Evolutionary conservation across 1,140 invertebrate genomes (phyloP).

Genomic region (Caerostris darwini): DNA sequence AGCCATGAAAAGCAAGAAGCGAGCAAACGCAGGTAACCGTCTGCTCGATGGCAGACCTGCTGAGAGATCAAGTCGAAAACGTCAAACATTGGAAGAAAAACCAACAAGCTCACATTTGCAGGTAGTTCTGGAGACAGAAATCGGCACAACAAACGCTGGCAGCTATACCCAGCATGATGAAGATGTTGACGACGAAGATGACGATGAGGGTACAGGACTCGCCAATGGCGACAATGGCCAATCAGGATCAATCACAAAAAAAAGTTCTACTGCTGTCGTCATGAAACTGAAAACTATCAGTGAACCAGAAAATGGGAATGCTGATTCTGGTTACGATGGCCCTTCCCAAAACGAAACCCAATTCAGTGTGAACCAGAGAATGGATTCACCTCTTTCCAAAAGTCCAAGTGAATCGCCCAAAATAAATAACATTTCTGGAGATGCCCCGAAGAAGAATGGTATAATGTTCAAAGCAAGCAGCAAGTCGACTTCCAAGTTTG

Average conservation of each 20-base stretch:
- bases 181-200: slow-evolving; percentile 76
- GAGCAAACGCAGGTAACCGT: slow-evolving; percentile 83
- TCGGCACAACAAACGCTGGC: slow-evolving; percentile 61
- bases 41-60: background rate
- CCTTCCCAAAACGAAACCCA: slow-evolving; percentile 45
- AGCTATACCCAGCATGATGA: slow-evolving; percentile 66
- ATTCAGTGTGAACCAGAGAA: background rate
- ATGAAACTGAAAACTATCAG: slow-evolving; percentile 78
- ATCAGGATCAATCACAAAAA: background rate
- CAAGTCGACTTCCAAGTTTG: background rate
- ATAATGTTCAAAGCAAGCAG: background rate
- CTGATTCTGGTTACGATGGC: slow-evolving; percentile 79
- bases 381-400: background rate
- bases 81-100: background rate
- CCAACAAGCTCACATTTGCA: background rate
- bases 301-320: slow-evolving; percentile 78
- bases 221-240: slow-evolving; percentile 29
- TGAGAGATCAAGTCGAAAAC: background rate
- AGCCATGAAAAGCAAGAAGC: slow-evolving; percentile 85
- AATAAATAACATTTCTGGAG: background rate
- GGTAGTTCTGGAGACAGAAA: slow-evolving; percentile 53
- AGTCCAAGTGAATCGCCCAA: slow-evolving; percentile 28
- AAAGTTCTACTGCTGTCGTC: slow-evolving; percentile 36
- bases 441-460: slow-evolving; percentile 24
- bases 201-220: background rate